Base-by-base conservation (phyloP, 2,113 vertebrate genomes). In the Sisor rabdophorus region DNA sequence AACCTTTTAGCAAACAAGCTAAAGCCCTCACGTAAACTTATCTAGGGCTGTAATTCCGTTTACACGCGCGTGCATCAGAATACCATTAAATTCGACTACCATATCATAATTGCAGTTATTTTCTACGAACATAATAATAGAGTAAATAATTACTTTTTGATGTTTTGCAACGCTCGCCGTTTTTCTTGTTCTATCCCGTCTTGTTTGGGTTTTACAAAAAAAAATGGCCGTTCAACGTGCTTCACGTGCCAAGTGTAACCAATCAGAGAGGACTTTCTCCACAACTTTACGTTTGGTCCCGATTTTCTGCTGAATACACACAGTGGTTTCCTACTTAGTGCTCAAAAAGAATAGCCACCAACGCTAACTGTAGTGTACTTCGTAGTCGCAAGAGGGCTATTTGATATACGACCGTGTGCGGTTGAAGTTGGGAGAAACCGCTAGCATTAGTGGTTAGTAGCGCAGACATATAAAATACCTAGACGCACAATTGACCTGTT, bases 131-230 rank as follows among this genome's bases (percentile, higher is more conserved):
- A 48, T 44, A 44, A 50, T 11, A 50, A 68, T 69, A 8, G 68
- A 78, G 48, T 53, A 40, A 61, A 53, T 71, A 40, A 32, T 36
- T 58, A n/a, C 44, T 47, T 59, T 48, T 78, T 56, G 2, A n/a
- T 64, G 30, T 58, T 65, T 32, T 61, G 44, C 72, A 73, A 73
- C 56, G 65, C 55, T 78, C 76, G 68, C 69, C 68, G 76, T 73
- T 78, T 84, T 85, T 81, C n/a, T 85, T 86, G 85, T 63, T 76
- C 79, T n/a, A n/a, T n/a, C n/a, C n/a, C 81, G 79, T 82, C 87
- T 82, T 90, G 89, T 90, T 91, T 91, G 89, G 89, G 89, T 90
- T 84, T 90, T 89, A 88, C 85, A 88, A 90, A 91, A 87, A 90
- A 87, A n/a, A n/a, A n/a, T 91, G 89, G 89, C 90, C 87, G 87